Percentiles rank a stretch among this genome's conserved stretches.
These are phyloP conservation scores for Desmodus rotundus DNA, from an alignment of 2,113 vertebrate genomes.

Conservation along the genomic window DNA sequence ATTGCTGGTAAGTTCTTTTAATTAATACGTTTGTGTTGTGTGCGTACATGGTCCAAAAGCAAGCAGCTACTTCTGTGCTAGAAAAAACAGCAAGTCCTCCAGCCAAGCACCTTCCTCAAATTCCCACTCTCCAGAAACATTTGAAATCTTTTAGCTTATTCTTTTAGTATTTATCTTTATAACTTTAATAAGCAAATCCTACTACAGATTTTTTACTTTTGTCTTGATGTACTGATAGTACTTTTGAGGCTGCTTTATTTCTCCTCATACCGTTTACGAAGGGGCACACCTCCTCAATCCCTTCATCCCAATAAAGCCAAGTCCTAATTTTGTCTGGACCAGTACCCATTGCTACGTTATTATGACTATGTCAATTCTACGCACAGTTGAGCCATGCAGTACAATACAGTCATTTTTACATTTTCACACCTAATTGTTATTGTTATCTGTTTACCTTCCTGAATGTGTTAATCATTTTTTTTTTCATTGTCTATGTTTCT, in stretches of 20 bases:
- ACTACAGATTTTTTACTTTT: neutral
- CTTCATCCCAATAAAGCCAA: neutral
- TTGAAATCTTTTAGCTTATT: neutral
- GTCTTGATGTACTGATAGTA: neutral
- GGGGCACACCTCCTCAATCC: neutral
- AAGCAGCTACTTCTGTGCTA: neutral
- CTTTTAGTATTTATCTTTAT: neutral
- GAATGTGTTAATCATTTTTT: neutral
- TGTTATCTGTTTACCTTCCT: neutral
- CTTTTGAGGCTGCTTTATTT: neutral
- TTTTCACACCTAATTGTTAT: neutral
- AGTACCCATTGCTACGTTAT: neutral
- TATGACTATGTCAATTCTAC: neutral
- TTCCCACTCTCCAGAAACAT: neutral
- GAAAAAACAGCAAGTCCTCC: neutral
- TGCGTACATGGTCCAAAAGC: neutral
- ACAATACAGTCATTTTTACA: neutral
- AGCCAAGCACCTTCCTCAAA: neutral
- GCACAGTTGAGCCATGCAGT: neutral
- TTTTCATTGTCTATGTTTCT: neutral
- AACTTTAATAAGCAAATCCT: neutral
- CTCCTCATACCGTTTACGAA: neutral
- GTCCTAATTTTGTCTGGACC: neutral
- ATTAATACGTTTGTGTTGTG: neutral
- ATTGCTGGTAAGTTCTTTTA: neutral